These are phyloP conservation scores for Serrognathus titanus DNA, from an alignment of 2,888 invertebrate species.

Conservation along the genomic window DNA sequence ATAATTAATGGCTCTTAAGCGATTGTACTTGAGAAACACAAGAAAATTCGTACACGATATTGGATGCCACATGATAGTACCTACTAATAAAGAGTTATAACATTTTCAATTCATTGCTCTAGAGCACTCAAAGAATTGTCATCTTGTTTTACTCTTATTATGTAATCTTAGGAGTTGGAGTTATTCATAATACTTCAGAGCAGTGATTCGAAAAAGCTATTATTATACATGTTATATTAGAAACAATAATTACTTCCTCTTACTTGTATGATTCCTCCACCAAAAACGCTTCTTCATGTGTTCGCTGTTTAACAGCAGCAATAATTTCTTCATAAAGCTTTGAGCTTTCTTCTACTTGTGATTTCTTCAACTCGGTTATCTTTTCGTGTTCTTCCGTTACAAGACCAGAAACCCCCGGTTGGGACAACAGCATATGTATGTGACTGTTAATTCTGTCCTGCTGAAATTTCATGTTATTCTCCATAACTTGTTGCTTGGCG, in stretches of 20 bases:
- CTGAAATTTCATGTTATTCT: slow-evolving; percentile 57
- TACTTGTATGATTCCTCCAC: slow-evolving; percentile 64
- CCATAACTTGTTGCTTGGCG: slow-evolving; percentile 57
- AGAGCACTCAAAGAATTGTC: background rate
- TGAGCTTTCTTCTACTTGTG: slow-evolving; percentile 29
- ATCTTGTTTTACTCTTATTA: no score
- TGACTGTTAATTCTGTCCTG: slow-evolving; percentile 61
- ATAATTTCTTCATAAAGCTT: slow-evolving; percentile 46
- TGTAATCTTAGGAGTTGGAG: no score
- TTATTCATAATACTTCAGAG: no score
- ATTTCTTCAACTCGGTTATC: slow-evolving; percentile 43
- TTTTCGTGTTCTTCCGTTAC: slow-evolving; percentile 31
- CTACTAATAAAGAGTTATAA: no score
- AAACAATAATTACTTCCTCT: slow-evolving; percentile 14
- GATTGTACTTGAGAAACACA: no score
- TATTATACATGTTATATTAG: background rate
- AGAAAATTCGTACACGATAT: no score
- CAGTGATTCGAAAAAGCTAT: no score
- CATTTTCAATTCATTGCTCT: background rate
- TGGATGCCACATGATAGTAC: no score
- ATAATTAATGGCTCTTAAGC: no score
- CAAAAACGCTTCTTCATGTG: slow-evolving; percentile 60
- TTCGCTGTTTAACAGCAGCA: slow-evolving; percentile 55
- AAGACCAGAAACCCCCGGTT: slow-evolving; percentile 26
- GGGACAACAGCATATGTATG: slow-evolving; percentile 52